These are phyloP conservation scores for Somateria mollissima DNA, from an alignment of 2,797 vertebrate genomes.

Conservation along the genomic window DNA sequence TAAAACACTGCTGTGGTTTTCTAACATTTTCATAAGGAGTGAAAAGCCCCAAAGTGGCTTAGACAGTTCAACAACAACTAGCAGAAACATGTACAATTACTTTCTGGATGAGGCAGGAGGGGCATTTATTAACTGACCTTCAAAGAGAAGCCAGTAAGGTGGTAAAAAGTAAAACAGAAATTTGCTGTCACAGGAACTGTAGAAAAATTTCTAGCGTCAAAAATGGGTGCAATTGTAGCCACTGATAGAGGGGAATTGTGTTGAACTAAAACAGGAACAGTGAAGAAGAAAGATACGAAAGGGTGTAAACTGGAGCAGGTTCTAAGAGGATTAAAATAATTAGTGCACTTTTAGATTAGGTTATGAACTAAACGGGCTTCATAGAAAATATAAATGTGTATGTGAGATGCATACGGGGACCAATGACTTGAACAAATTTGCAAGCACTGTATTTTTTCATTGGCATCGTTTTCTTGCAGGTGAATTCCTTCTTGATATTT, in stretches of 20 bases:
- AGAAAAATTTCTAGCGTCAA: neutral
- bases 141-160: neutral
- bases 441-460: neutral
- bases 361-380: neutral
- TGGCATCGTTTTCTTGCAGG: neutral
- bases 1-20: neutral
- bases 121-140: neutral
- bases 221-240: neutral
- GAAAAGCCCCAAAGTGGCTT: neutral
- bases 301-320: neutral
- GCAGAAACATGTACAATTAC: neutral
- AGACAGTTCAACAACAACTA: neutral
- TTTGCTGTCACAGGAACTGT: neutral
- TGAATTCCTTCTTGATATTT: neutral
- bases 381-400: neutral
- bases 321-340: neutral
- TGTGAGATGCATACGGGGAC: neutral
- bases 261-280: neutral
- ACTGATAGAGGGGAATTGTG: neutral
- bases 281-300: neutral
- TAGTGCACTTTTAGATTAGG: neutral
- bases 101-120: neutral
- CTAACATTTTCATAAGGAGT: neutral
- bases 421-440: neutral
- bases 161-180: neutral